Evolutionary conservation across 2,888 invertebrate species (phyloP).

Genomic region (Beris chalybata): DNA sequence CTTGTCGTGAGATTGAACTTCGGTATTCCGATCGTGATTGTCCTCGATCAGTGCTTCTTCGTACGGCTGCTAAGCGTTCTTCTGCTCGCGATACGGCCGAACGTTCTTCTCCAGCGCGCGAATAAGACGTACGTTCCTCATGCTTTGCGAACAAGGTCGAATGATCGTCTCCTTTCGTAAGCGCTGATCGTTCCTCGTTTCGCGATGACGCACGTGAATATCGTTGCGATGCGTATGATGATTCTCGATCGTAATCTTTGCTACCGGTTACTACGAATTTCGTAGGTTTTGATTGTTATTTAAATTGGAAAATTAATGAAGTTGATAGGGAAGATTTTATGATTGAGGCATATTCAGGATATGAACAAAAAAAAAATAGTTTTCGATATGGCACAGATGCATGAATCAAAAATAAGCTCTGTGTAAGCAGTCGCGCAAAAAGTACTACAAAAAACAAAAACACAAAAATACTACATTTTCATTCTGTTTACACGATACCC

Average conservation of each 20-base stretch:
- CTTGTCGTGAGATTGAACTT: constrained; percentile 42
- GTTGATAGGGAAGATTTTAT: background rate
- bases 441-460: too few relatives aligned
- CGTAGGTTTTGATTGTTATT: constrained; percentile 1
- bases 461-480: too few relatives aligned
- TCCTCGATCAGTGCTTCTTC: constrained; percentile 23
- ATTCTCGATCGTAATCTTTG: constrained; percentile 47
- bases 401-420: too few relatives aligned
- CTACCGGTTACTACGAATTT: constrained; percentile 24
- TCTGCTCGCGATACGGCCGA: constrained; percentile 32
- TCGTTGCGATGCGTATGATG: constrained; percentile 46
- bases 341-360: background rate
- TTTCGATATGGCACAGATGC: too few relatives aligned
- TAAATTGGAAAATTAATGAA: background rate
- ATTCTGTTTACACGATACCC: too few relatives aligned
- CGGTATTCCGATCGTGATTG: constrained; percentile 34
- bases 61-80: constrained; percentile 24
- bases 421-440: too few relatives aligned
- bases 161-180: constrained; percentile 33
- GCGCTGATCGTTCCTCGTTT: constrained; percentile 41
- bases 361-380: background rate
- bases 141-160: constrained; percentile 37
- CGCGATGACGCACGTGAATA: constrained; percentile 37
- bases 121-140: constrained; percentile 40
- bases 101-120: constrained; percentile 30